Evolutionary conservation across 2,888 invertebrate species (phyloP).

Genomic region (Meandrusa payeni): DNA sequence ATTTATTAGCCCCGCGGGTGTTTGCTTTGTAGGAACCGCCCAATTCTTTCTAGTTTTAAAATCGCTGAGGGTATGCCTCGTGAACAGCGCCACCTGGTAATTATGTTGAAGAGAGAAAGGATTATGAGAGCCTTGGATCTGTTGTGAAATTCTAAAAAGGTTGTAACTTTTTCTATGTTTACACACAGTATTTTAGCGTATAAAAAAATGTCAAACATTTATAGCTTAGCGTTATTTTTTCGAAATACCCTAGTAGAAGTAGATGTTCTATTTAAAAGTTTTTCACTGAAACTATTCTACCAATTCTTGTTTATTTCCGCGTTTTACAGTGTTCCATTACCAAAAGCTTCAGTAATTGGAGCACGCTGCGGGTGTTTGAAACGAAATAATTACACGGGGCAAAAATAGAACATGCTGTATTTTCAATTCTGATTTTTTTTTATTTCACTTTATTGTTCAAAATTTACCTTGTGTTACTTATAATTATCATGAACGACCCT

Average conservation of each 20-base stretch:
- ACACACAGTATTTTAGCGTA: too few species aligned
- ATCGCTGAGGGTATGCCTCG: too few species aligned
- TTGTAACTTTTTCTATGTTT: too few species aligned
- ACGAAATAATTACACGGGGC: conserved; percentile 20
- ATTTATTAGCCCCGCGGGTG: too few species aligned
- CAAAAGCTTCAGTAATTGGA: conserved; percentile 20
- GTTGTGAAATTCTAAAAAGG: too few species aligned
- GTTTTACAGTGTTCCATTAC: conserved; percentile 19
- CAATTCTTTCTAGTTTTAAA: too few species aligned
- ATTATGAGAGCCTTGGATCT: too few species aligned
- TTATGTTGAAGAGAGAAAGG: too few species aligned
- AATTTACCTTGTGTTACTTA: not conserved
- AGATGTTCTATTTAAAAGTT: conserved; percentile 1
- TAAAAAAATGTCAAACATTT: too few species aligned
- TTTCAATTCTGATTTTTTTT: not conserved
- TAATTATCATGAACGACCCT: not conserved
- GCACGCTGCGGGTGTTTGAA: conserved; percentile 17
- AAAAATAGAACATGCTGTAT: conserved; percentile 18
- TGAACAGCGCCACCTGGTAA: too few species aligned
- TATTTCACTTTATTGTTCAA: not conserved
- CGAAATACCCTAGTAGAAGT: not conserved
- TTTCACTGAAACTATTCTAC: not conserved
- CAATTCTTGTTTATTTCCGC: conserved; percentile 7
- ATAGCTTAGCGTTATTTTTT: conserved; percentile 7
- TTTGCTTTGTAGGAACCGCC: too few species aligned